phyloP scores from a whole-genome alignment of 2,888 invertebrate species.

The Nasonia oneida region DNA sequence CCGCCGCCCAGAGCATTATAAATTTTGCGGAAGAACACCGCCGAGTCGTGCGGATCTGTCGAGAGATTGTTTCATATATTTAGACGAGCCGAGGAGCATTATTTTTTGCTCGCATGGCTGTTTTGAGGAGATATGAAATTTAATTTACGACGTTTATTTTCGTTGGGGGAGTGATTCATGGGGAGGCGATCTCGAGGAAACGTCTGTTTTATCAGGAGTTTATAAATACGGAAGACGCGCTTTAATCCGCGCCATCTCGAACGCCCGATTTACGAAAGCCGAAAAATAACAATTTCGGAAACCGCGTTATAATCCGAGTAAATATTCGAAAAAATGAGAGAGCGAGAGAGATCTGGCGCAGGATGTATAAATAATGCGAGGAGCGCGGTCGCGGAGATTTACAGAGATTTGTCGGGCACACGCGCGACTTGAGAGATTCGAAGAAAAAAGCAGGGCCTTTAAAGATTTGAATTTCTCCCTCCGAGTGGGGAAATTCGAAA shows the following conservation, averaged over 20 bases:
- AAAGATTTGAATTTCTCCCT: background rate
- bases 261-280: background rate
- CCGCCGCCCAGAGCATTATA: slow-evolving; percentile 42
- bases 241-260: background rate
- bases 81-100: slow-evolving; percentile 37
- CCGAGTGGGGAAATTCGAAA: slow-evolving; percentile 56
- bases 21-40: slow-evolving; percentile 54
- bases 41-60: slow-evolving; percentile 8
- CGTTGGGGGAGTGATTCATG: background rate
- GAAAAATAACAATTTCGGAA: background rate
- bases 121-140: slow-evolving; percentile 16
- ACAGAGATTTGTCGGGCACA: slow-evolving; percentile 40
- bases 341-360: background rate
- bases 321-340: slow-evolving; percentile 13
- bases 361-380: slow-evolving; percentile 55
- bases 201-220: background rate
- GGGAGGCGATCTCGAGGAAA: background rate
- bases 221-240: background rate
- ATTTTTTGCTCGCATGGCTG: background rate
- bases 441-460: slow-evolving; percentile 23
- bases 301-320: slow-evolving; percentile 15
- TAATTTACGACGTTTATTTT: slow-evolving; percentile 54
- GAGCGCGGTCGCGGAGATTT: slow-evolving; percentile 26
- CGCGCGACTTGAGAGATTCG: slow-evolving; percentile 28
- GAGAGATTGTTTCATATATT: slow-evolving; percentile 54